These are phyloP conservation scores for Aldrovandia affinis DNA, from an alignment of 2,797 vertebrate species.

Conservation along the genomic window DNA sequence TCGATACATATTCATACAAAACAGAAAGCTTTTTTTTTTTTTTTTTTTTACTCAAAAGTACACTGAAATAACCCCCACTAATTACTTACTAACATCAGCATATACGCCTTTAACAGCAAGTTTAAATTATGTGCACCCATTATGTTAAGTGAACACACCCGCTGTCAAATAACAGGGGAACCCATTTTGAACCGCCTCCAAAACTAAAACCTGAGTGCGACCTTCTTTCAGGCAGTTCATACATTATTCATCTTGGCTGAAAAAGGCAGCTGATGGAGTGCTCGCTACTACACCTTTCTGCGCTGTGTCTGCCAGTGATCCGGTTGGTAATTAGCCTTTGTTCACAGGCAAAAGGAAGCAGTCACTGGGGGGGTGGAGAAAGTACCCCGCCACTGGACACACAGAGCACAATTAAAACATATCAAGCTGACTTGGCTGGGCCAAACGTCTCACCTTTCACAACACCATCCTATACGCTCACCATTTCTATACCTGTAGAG, in stretches of 20 bases:
- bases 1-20: background rate
- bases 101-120: background rate
- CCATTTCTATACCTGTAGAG: background rate
- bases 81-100: background rate
- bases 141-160: background rate
- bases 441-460: background rate
- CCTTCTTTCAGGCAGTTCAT: constrained; percentile 28
- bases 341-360: constrained; percentile 23
- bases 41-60: background rate
- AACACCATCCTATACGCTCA: no score
- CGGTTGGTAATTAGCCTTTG: constrained; percentile 36
- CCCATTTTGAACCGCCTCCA: background rate
- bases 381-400: background rate
- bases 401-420: constrained; percentile 6
- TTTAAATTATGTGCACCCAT: background rate
- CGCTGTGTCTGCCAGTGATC: constrained; percentile 25
- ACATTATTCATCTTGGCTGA: constrained; percentile 41
- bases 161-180: constrained; percentile 10
- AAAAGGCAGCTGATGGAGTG: constrained; percentile 12
- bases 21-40: background rate
- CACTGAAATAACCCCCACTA: background rate
- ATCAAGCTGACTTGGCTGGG: background rate
- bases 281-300: constrained; percentile 1
- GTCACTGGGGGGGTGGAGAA: background rate
- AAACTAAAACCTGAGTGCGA: background rate